Evolutionary conservation across 2,888 invertebrate genomes (phyloP).

Genomic region (Orchesella flavescens): DNA sequence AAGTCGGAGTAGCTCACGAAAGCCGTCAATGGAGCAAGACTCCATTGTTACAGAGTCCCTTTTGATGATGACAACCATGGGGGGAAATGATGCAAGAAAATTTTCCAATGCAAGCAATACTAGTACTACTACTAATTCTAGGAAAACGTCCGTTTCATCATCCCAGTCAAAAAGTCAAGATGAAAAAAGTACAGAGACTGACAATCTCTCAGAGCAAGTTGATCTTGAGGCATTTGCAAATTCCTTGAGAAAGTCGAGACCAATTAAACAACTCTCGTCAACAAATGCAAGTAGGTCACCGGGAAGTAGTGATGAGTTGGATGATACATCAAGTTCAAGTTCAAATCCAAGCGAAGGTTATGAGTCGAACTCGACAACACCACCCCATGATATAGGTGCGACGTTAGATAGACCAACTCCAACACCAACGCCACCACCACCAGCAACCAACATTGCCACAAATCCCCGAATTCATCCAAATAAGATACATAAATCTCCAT

Average conservation of each 20-base stretch:
- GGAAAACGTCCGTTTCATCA: conserved; percentile 50
- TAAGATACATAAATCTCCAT: conserved; percentile 67
- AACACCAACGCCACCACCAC: neutral
- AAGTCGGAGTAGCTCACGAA: conserved; percentile 39
- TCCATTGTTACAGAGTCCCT: conserved; percentile 72
- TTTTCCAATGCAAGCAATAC: conserved; percentile 22
- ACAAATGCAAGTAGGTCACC: neutral
- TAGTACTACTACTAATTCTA: conserved; percentile 9
- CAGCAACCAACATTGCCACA: conserved; percentile 19
- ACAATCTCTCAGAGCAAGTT: conserved; percentile 21
- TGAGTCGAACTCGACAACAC: conserved; percentile 16
- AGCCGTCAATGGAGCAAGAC: conserved; percentile 67
- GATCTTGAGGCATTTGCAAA: conserved; percentile 71
- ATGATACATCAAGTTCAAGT: conserved; percentile 62
- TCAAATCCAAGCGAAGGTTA: conserved; percentile 41
- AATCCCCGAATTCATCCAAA: conserved; percentile 23
- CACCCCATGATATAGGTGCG: conserved; percentile 27
- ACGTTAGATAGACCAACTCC: conserved; percentile 11
- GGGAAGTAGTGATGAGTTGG: conserved; percentile 64
- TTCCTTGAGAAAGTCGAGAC: conserved; percentile 68
- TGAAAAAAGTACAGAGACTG: conserved; percentile 46
- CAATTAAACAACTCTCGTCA: conserved; percentile 66
- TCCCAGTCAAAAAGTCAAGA: conserved; percentile 53
- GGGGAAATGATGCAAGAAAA: neutral
- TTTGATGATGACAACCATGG: conserved; percentile 66